phyloP scores from a whole-genome alignment of 1,140 invertebrate species.

The Papilio polytes region DNA sequence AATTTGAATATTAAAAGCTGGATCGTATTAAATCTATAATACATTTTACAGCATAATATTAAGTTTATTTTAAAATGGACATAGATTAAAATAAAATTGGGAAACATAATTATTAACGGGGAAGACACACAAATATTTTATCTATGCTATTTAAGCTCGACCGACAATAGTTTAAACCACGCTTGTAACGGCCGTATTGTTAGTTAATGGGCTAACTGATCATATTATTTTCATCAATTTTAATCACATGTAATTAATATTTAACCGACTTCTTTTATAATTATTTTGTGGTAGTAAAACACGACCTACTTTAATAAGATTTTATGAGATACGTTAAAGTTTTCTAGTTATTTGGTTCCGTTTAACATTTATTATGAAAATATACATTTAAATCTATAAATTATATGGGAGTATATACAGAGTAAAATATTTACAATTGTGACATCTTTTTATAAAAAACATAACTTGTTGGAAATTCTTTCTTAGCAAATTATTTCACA shows the following conservation, averaged over 20 bases:
- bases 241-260: constrained; percentile 52
- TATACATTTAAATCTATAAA: constrained; percentile 75
- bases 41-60: background rate
- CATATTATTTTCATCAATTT: constrained; percentile 47
- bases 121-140: constrained; percentile 67
- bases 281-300: constrained; percentile 43
- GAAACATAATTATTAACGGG: constrained; percentile 38
- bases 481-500: constrained; percentile 31
- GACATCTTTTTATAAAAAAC: constrained; percentile 57
- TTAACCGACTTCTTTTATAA: too few relatives aligned
- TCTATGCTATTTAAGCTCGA: constrained; percentile 77
- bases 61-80: constrained; percentile 4
- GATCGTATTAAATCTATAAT: constrained; percentile 15
- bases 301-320: constrained; percentile 35
- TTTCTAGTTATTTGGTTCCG: constrained; percentile 80
- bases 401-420: constrained; percentile 59
- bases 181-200: too few relatives aligned
- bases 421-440: constrained; percentile 71
- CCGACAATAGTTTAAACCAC: constrained; percentile 53
- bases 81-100: constrained; percentile 1
- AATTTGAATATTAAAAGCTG: constrained; percentile 33
- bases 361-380: constrained; percentile 82
- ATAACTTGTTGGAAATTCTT: constrained; percentile 38
- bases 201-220: constrained; percentile 1
- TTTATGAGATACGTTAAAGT: constrained; percentile 48